Percentiles rank a stretch among this genome's conserved stretches.
Conservation (phyloP, 1,140 invertebrate genomes). For the Nasonia vitripennis region DNA sequence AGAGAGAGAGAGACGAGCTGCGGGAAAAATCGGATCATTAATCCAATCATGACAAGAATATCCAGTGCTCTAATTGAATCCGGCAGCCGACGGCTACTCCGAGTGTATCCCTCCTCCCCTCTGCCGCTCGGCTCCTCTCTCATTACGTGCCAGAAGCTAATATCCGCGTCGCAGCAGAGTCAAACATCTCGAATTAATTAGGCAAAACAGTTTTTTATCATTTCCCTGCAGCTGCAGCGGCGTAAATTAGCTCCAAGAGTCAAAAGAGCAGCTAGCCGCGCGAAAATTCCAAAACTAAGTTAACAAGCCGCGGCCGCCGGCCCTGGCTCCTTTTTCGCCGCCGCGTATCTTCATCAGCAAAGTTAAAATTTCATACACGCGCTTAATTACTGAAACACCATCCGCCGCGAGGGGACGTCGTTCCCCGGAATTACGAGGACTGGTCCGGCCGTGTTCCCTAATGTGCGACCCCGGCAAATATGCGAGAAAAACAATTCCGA, state of each 20-base stretch:
- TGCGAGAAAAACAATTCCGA: not conserved
- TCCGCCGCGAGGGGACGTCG: not conserved
- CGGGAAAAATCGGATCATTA: slow-evolving; percentile 34
- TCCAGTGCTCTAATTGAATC: slow-evolving; percentile 26
- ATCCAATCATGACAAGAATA: slow-evolving; percentile 49
- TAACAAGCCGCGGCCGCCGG: too few species aligned
- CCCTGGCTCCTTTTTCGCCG: too few species aligned
- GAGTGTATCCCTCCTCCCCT: not conserved
- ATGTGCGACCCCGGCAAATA: slow-evolving; percentile 16
- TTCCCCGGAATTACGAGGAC: slow-evolving; percentile 39
- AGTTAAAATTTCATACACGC: slow-evolving; percentile 40
- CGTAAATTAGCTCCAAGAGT: not conserved
- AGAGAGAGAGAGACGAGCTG: too few species aligned
- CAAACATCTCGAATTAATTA: too few species aligned
- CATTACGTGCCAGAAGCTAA: too few species aligned
- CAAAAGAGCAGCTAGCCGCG: not conserved
- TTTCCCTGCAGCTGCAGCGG: too few species aligned
- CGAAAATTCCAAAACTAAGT: slow-evolving; percentile 21
- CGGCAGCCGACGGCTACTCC: not conserved
- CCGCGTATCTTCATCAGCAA: slow-evolving; percentile 38
- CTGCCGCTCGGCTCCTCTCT: too few species aligned
- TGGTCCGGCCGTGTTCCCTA: slow-evolving; percentile 12
- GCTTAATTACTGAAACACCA: slow-evolving; percentile 23
- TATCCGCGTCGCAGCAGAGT: too few species aligned
- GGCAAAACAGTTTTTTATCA: too few species aligned